A percentile compares a stretch with the other conserved stretches of the same genome.
phyloP scores from a whole-genome alignment of 2,797 vertebrate species.

The Iguana delicatissima region DNA sequence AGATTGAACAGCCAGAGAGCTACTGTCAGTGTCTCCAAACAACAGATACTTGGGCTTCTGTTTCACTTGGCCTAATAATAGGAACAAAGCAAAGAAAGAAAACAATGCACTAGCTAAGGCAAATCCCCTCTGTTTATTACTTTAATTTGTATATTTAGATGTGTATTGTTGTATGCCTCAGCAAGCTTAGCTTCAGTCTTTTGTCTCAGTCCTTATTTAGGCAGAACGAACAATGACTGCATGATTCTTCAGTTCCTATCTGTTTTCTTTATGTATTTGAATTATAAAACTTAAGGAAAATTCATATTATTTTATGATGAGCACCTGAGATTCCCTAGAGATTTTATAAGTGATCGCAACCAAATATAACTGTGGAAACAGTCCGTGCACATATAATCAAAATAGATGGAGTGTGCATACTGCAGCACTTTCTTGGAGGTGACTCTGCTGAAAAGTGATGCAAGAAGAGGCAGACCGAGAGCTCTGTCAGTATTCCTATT shows the following conservation, averaged over 20 bases:
- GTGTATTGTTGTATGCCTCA: not conserved
- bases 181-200: not conserved
- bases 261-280: not conserved
- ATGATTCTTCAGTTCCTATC: not conserved
- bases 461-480: not conserved
- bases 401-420: not conserved
- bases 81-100: not conserved
- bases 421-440: constrained; percentile 1
- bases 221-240: not conserved
- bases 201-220: not conserved
- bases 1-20: too few relatives aligned
- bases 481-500: not conserved
- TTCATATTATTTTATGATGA: not conserved
- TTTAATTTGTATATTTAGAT: not conserved
- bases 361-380: constrained; percentile 13
- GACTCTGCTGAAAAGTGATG: not conserved
- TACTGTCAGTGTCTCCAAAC: too few relatives aligned
- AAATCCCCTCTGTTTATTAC: not conserved
- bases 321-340: not conserved
- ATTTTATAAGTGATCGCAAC: constrained; percentile 19
- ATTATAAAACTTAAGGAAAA: not conserved
- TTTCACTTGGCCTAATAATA: too few relatives aligned
- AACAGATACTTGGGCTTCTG: too few relatives aligned
- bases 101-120: not conserved
- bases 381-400: not conserved